These are phyloP conservation scores for Halcyon badia DNA, from an alignment of 2,797 vertebrate species.

Conservation along the genomic window DNA sequence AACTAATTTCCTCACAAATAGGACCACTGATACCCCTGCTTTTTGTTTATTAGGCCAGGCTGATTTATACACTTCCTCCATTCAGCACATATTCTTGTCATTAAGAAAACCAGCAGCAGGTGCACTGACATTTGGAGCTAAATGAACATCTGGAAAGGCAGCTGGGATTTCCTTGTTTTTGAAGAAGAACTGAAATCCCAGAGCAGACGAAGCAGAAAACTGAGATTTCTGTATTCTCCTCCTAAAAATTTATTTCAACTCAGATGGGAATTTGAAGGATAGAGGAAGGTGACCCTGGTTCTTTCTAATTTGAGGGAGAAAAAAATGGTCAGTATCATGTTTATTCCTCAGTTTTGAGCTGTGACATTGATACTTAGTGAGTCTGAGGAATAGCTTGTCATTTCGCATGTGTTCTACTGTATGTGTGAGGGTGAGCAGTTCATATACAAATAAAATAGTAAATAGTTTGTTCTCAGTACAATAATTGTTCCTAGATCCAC, in stretches of 20 bases:
- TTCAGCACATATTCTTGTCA: neutral
- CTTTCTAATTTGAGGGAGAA: neutral
- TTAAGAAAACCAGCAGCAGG: constrained; percentile 18
- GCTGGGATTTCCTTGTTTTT: constrained; percentile 17
- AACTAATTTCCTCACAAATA: neutral
- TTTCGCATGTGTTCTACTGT: neutral
- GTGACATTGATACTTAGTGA: neutral
- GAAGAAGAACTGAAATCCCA: constrained; percentile 24
- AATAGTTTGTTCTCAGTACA: neutral
- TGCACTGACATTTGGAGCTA: constrained; percentile 31
- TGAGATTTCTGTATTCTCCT: neutral
- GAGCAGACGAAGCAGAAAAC: constrained; percentile 1
- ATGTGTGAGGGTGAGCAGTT: neutral
- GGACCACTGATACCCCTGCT: accelerated
- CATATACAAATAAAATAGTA: neutral
- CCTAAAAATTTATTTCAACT: neutral
- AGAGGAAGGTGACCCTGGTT: neutral
- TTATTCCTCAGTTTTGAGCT: neutral
- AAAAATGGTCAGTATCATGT: neutral
- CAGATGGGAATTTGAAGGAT: neutral
- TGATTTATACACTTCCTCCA: neutral
- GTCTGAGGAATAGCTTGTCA: neutral
- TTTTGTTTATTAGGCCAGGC: neutral
- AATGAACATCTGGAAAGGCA: constrained; percentile 50
- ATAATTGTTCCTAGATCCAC: neutral